A percentile compares a stretch with the other conserved stretches of the same genome.
These are phyloP conservation scores for Tenebrio molitor DNA, from an alignment of 1,140 invertebrate genomes.

Conservation along the genomic window DNA sequence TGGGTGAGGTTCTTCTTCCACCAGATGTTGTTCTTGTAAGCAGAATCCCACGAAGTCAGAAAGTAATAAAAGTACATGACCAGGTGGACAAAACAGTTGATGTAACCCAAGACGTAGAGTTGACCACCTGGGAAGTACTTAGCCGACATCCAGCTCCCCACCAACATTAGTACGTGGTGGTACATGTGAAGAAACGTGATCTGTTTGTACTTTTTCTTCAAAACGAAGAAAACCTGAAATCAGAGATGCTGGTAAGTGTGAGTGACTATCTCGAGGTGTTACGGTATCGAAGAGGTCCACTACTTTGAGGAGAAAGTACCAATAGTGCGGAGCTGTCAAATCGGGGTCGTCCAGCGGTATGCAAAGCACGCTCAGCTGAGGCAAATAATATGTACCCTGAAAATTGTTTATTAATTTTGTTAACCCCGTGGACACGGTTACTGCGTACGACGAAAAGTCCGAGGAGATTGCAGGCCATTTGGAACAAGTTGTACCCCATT, in stretches of 20 bases:
- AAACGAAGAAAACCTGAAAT: constrained; percentile 83
- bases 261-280: background rate
- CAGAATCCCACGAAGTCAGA: constrained; percentile 73
- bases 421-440: background rate
- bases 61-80: constrained; percentile 88
- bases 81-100: constrained; percentile 83
- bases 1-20: constrained; percentile 84
- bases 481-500: constrained; percentile 81
- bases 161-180: constrained; percentile 85
- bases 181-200: constrained; percentile 90
- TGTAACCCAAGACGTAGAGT: constrained; percentile 71
- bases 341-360: background rate
- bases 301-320: constrained; percentile 19
- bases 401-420: background rate
- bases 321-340: background rate
- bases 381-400: background rate
- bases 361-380: background rate
- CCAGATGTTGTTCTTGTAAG: constrained; percentile 76
- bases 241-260: background rate
- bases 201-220: constrained; percentile 88
- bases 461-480: constrained; percentile 76
- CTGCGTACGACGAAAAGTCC: constrained; percentile 74
- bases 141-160: constrained; percentile 73
- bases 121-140: constrained; percentile 78
- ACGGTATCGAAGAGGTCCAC: constrained; percentile 25